phyloP scores from a whole-genome alignment of 2,113 vertebrate species.

The Piaya cayana region DNA sequence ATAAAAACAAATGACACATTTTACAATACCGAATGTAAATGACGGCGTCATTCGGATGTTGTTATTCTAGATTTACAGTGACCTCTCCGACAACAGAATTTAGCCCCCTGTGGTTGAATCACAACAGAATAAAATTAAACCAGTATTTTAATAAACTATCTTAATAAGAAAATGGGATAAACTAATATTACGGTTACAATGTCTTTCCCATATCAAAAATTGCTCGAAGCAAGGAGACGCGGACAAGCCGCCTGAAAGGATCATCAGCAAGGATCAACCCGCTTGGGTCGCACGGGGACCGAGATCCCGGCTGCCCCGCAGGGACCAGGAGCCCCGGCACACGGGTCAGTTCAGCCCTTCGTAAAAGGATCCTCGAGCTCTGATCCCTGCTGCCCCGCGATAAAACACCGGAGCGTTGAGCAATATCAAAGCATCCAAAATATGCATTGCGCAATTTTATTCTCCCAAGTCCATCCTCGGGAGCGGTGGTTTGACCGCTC shows the following conservation, averaged over 20 bases:
- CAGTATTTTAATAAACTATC: background rate
- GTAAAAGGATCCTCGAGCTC: background rate
- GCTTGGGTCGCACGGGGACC: accelerated
- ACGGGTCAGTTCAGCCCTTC: background rate
- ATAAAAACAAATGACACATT: background rate
- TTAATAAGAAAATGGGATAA: background rate
- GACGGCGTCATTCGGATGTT: background rate
- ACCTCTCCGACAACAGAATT: background rate
- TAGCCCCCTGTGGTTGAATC: background rate
- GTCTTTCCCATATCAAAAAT: background rate
- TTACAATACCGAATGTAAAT: background rate
- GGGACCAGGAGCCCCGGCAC: background rate
- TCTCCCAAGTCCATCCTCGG: background rate
- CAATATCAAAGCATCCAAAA: background rate
- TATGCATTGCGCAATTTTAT: background rate
- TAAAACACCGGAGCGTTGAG: background rate
- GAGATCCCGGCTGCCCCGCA: background rate
- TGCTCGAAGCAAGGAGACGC: background rate
- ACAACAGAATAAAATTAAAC: background rate
- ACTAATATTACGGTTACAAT: background rate
- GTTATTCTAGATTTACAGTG: background rate
- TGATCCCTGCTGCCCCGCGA: background rate
- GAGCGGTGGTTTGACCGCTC: background rate
- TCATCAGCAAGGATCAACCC: background rate
- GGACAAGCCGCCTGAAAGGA: background rate